Base-by-base conservation (phyloP, 2,888 invertebrate genomes). In the Drosophila yooni region DNA sequence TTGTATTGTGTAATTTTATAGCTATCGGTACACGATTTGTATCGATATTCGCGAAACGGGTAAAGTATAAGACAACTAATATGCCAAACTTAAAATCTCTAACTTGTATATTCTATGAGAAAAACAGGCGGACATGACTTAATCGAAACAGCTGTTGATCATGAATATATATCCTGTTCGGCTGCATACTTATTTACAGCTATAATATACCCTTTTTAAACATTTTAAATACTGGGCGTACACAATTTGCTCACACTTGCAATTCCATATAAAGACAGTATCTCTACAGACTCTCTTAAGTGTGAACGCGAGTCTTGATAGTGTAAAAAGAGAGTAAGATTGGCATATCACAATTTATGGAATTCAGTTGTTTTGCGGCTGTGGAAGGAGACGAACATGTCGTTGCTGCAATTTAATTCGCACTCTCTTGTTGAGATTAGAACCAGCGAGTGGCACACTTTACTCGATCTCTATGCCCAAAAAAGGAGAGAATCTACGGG, bases 341-440 rank as follows among this genome's bases (percentile, higher is more conserved):
- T n/a, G 8, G 0, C 3, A 6, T 7, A 3, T 21, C 46, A 3
- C 21, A 21, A n/a, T 10, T 34, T 11, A 4, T n/a, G n/a, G 11
- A 7, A 2, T 5, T 59, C 53, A 74, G 62, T 75, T 50, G 36
- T 13, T 21, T 27, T 18, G 5, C 0, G 25, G 13, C 50, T 0
- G 11, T 51, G 1, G 2, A n/a, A 34, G 7, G 1, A 18, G 10
- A 13, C 13, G 21, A 25, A 48, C 43, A 71, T 76, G 73, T 31
- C 36, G 15, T 10, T n/a, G n/a, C 2, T 67, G 13, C 36, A 64
- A 7, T 46, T 27, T 43, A 27, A 59, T 11, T 40, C 31, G 0
- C 48, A 77, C 38, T 63, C 63, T 0, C 70, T 88, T 1, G 54
- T 82, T 10, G 82, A 82, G 38, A 83, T 86, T 51, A 61, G 43